A percentile compares a stretch with the other conserved stretches of the same genome.
Conservation (phyloP, 2,888 invertebrate genomes). For the Ennomos fuscantarius region DNA sequence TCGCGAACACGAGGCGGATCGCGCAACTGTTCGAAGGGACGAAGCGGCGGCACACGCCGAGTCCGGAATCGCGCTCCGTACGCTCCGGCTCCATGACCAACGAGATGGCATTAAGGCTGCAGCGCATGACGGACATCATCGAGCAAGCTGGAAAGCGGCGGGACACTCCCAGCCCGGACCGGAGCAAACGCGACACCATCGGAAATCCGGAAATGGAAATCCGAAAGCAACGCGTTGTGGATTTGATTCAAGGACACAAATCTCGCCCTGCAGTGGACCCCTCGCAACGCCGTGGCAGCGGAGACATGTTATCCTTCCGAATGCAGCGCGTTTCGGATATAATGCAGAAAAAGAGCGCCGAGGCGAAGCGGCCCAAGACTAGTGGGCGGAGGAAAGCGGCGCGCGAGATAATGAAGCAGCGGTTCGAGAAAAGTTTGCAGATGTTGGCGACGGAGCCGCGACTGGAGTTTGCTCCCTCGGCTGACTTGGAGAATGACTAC, state of each 20-base stretch:
- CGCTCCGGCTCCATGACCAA: slow-evolving; percentile 59
- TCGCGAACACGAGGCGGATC: slow-evolving; percentile 62
- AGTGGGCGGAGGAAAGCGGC: slow-evolving; percentile 67
- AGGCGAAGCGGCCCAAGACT: slow-evolving; percentile 58
- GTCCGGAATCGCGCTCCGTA: slow-evolving; percentile 56
- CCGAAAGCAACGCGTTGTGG: slow-evolving; percentile 66
- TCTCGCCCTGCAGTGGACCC: slow-evolving; percentile 44
- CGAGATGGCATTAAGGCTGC: slow-evolving; percentile 65
- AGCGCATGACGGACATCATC: slow-evolving; percentile 70
- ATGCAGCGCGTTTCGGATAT: slow-evolving; percentile 91
- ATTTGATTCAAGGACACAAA: slow-evolving; percentile 63
- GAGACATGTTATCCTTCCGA: slow-evolving; percentile 71
- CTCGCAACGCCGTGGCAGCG: slow-evolving; percentile 58
- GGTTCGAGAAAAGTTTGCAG: slow-evolving; percentile 94
- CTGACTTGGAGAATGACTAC: slow-evolving; percentile 91
- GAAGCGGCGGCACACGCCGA: slow-evolving; percentile 60
- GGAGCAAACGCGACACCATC: slow-evolving; percentile 58
- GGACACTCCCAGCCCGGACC: slow-evolving; percentile 62
- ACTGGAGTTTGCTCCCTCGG: slow-evolving; percentile 83
- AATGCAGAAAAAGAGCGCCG: slow-evolving; percentile 89
- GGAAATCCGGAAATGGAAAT: slow-evolving; percentile 67
- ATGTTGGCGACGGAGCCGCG: slow-evolving; percentile 92
- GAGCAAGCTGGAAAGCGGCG: slow-evolving; percentile 60
- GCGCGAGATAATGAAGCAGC: slow-evolving; percentile 89
- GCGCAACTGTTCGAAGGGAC: slow-evolving; percentile 68